A percentile compares a stretch with the other conserved stretches of the same genome.
Evolutionary conservation across 2,888 invertebrate genomes (phyloP).

Genomic region (Augiades crinisus): DNA sequence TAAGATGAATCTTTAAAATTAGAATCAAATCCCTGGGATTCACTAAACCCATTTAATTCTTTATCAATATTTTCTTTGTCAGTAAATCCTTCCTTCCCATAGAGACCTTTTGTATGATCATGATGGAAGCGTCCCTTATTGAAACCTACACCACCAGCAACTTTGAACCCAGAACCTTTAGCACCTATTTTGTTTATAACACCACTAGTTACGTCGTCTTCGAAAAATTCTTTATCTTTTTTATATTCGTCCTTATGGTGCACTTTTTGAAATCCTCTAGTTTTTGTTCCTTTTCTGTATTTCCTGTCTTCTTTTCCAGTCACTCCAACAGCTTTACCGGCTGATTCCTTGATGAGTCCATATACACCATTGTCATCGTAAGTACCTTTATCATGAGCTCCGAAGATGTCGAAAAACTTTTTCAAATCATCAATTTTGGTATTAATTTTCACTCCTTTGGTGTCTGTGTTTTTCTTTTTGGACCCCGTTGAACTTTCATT

Average conservation of each 20-base stretch:
- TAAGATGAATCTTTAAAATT: too few species aligned
- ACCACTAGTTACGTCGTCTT: slow-evolving; percentile 77
- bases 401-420: slow-evolving; percentile 52
- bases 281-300: slow-evolving; percentile 79
- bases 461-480: slow-evolving; percentile 51
- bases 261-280: slow-evolving; percentile 79
- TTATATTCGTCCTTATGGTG: slow-evolving; percentile 83
- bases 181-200: slow-evolving; percentile 73
- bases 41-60: slow-evolving; percentile 66
- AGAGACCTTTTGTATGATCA: slow-evolving; percentile 65
- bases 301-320: slow-evolving; percentile 69
- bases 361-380: slow-evolving; percentile 65
- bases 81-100: slow-evolving; percentile 70
- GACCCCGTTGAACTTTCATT: slow-evolving; percentile 47
- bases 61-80: slow-evolving; percentile 77
- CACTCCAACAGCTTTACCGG: slow-evolving; percentile 57
- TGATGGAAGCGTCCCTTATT: slow-evolving; percentile 62
- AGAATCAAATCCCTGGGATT: slow-evolving; percentile 65
- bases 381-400: slow-evolving; percentile 50
- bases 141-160: slow-evolving; percentile 64
- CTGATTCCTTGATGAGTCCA: slow-evolving; percentile 59
- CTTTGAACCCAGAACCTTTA: slow-evolving; percentile 65
- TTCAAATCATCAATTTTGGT: slow-evolving; percentile 56
- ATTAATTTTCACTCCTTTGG: slow-evolving; percentile 50
- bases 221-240: slow-evolving; percentile 81